These are phyloP conservation scores for Ibycter americanus DNA, from an alignment of 2,797 vertebrate genomes.

Conservation along the genomic window DNA sequence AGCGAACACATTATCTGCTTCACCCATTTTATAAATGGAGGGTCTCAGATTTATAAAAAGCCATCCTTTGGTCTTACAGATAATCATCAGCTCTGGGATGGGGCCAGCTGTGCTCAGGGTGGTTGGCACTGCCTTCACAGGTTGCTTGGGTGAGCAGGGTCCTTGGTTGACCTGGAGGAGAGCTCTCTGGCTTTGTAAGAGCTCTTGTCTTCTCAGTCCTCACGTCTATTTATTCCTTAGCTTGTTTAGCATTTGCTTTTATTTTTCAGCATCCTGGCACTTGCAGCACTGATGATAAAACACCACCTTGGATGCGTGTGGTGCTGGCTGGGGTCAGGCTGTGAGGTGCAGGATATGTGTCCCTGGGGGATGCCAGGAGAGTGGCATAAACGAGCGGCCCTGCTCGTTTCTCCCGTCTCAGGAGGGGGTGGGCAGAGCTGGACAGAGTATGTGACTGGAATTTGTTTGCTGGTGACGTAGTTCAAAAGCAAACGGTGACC, in stretches of 20 bases:
- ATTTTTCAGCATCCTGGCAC: neutral
- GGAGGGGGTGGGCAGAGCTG: neutral
- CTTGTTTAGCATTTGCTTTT: neutral
- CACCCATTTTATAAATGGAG: neutral
- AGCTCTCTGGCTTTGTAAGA: neutral
- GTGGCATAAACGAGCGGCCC: fast-evolving
- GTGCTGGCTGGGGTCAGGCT: neutral
- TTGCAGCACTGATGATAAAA: neutral
- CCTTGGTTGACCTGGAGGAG: neutral
- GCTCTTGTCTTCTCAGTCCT: neutral
- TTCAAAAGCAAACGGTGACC: neutral
- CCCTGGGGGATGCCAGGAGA: neutral
- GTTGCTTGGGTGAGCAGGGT: neutral
- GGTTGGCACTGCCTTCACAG: neutral
- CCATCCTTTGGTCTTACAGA: neutral
- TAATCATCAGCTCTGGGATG: neutral
- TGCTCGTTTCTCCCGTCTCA: neutral
- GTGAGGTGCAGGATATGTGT: neutral
- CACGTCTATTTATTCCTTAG: neutral
- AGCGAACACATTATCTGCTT: fast-evolving
- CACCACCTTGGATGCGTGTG: neutral
- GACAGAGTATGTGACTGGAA: neutral
- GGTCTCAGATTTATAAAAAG: neutral
- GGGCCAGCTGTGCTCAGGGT: neutral
- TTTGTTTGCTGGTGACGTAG: neutral